Percentiles rank a stretch among this genome's conserved stretches.
phyloP scores from a whole-genome alignment of 2,797 vertebrate species.

The Micrastur ruficollis region DNA sequence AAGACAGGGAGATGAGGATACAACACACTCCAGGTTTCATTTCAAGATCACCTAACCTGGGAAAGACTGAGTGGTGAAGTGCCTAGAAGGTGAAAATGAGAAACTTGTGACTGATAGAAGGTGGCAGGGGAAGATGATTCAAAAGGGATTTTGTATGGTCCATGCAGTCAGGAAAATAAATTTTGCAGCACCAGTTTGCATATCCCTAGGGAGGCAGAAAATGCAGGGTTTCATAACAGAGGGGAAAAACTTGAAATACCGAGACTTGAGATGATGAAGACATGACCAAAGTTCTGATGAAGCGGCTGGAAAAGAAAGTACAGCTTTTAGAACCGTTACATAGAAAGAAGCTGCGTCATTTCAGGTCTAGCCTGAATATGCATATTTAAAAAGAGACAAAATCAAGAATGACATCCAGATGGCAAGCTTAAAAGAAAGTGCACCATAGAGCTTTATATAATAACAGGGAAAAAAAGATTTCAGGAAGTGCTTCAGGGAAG shows the following conservation, averaged over 20 bases:
- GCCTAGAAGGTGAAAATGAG: neutral
- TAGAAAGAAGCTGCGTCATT: conserved; percentile 36
- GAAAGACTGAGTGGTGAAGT: neutral
- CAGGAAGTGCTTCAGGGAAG: conserved; percentile 46
- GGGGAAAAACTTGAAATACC: neutral
- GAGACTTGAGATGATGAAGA: neutral
- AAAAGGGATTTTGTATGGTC: neutral
- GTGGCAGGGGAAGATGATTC: neutral
- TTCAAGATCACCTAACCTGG: neutral
- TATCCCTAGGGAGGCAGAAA: neutral
- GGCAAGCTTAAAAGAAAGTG: conserved; percentile 48
- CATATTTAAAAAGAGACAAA: conserved; percentile 38
- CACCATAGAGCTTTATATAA: conserved; percentile 31
- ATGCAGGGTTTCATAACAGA: neutral
- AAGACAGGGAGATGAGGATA: neutral
- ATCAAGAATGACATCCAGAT: conserved; percentile 59
- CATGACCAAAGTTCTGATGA: neutral
- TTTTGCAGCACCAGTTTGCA: neutral
- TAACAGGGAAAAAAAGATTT: neutral
- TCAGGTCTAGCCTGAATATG: conserved; percentile 43
- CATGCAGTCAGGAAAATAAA: neutral
- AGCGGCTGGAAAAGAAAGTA: neutral
- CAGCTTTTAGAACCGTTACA: neutral
- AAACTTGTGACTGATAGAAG: neutral
- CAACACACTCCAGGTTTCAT: neutral